phyloP scores from a whole-genome alignment of 2,888 invertebrate genomes.

The Aphrophora alni region DNA sequence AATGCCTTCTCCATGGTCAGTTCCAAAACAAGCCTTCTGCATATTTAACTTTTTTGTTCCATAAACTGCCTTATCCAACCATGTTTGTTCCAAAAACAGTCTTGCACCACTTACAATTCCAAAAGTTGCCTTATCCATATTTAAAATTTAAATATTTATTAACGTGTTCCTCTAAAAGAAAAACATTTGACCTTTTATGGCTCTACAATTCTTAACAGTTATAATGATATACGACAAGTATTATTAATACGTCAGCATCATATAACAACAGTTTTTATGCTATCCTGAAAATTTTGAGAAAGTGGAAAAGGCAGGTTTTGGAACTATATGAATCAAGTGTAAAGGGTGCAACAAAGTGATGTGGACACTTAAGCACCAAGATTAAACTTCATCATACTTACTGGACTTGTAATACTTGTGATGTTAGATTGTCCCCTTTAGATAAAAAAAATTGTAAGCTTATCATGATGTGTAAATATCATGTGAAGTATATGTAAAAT shows the following conservation, averaged over 20 bases:
- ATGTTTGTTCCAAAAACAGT: slow-evolving; percentile 18
- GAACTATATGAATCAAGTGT: no score
- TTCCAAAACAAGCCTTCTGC: background rate
- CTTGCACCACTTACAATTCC: slow-evolving; percentile 17
- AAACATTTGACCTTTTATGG: background rate
- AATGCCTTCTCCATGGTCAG: slow-evolving; percentile 4
- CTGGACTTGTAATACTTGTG: no score
- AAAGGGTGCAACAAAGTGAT: no score
- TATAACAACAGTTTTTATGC: slow-evolving; percentile 4
- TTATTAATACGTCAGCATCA: background rate
- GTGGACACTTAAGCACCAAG: no score
- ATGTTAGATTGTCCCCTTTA: no score
- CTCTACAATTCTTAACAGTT: background rate
- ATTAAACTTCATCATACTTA: no score
- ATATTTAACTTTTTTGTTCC: slow-evolving; percentile 7
- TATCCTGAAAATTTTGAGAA: slow-evolving; percentile 11
- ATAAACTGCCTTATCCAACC: slow-evolving; percentile 14
- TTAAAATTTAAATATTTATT: slow-evolving; percentile 12
- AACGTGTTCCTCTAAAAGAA: background rate
- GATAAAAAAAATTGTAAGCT: no score
- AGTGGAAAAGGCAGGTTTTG: slow-evolving; percentile 16
- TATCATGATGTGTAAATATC: no score
- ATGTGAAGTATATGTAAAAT: no score
- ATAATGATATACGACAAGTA: background rate
- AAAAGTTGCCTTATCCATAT: slow-evolving; percentile 2